These are phyloP conservation scores for Pseudomugil tenellus DNA, from an alignment of 2,797 vertebrate species.

Conservation along the genomic window DNA sequence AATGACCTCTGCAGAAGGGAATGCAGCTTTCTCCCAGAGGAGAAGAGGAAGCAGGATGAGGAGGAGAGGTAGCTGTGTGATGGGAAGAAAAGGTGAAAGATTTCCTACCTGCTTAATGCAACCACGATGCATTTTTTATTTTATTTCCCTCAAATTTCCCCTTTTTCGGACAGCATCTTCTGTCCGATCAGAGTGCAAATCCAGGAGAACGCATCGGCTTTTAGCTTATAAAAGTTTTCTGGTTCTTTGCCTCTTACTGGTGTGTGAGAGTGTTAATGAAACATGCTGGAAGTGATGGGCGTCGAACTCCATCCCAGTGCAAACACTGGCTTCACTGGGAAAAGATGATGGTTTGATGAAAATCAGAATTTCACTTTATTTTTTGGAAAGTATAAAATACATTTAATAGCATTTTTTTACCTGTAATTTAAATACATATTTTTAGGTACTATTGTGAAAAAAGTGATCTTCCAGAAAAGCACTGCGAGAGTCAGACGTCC, in stretches of 20 bases:
- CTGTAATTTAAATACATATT: background rate
- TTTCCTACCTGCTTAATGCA: slow-evolving; percentile 62
- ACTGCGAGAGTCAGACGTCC: too few species aligned
- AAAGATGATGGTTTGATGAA: too few species aligned
- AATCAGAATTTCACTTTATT: too few species aligned
- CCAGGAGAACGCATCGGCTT: background rate
- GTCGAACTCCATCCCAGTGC: too few species aligned
- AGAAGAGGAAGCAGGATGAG: slow-evolving; percentile 24
- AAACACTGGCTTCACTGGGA: too few species aligned
- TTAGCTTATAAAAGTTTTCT: background rate
- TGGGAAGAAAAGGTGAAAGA: slow-evolving; percentile 58
- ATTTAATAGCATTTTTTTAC: too few species aligned
- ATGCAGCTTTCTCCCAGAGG: slow-evolving; percentile 36
- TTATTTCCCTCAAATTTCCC: background rate
- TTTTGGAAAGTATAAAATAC: too few species aligned
- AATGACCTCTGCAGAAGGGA: slow-evolving; percentile 75
- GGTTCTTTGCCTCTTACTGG: too few species aligned
- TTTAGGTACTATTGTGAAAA: background rate
- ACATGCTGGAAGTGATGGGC: too few species aligned
- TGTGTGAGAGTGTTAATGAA: too few species aligned
- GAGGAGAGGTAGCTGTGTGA: slow-evolving; percentile 50
- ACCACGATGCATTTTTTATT: slow-evolving; percentile 5
- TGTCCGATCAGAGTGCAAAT: too few species aligned
- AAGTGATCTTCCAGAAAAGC: too few species aligned
- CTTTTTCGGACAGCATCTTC: background rate